Evolutionary conservation across 2,888 invertebrate species (phyloP), one percentile per base, ranked within the genome.

Genomic region (Anagyrus pseudococci): DNA sequence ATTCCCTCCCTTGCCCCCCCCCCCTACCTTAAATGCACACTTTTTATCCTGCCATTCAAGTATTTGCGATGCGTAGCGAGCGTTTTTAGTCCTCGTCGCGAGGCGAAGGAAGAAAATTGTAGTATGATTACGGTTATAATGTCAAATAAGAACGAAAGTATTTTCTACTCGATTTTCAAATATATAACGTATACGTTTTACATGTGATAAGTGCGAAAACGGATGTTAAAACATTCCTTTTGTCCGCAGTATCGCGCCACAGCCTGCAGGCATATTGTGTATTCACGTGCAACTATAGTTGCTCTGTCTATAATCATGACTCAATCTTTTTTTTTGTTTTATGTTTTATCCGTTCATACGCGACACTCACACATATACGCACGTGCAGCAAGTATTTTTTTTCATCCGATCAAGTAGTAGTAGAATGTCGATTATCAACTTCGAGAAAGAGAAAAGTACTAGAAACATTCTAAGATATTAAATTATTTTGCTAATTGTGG

Each of bases 191-290:
- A 54, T 54, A 62, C 41, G 8, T 53, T 37, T 2, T 37, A 37
- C 33, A 62, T 66, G 66, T 63, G 62, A 66, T 63, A 62, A 66
- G 62, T 66, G 66, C 62, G 62, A 66, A 54, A n/a, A 60, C 44
- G 53, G 62, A 66, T 66, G 62, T 63, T 52, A n/a, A n/a, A 62
- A 66, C 62, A 66, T 62, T 63, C 62, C 66, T 62, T 62, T 53
- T 62, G 58, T 59, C 59, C 53, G 59, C 60, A 54, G 55, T 60
- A 49, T 60, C 62, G 62, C 66, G 62, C 33, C 33, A 49, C 49
- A 49, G 52, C 56, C 33, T 37, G 2, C 56, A 37, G 55, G 48
- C 66, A 62, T 58, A 52, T 62, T 37, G 8, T 37, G 8, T 8
- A 58, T 54, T 55, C 59, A 59, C 56, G 50, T 57, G 13, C 23